These are phyloP conservation scores for Danaus plexippus DNA, from an alignment of 1,140 invertebrate species.

Conservation along the genomic window DNA sequence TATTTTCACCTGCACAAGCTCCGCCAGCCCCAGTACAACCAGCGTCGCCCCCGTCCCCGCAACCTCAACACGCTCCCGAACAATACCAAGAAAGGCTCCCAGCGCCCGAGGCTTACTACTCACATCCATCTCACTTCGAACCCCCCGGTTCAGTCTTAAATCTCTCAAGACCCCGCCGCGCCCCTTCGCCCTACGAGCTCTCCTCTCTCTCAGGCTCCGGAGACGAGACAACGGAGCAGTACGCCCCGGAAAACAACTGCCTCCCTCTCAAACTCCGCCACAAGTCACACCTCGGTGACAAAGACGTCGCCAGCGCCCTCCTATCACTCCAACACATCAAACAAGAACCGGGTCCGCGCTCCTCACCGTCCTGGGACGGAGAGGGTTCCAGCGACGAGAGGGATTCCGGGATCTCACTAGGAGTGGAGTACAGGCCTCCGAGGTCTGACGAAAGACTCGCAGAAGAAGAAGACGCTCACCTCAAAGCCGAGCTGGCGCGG, in stretches of 20 bases:
- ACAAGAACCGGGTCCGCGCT: conserved; percentile 82
- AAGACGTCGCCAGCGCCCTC: conserved; percentile 85
- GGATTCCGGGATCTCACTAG: conserved; percentile 89
- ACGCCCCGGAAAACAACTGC: conserved; percentile 62
- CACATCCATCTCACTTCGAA: conserved; percentile 67
- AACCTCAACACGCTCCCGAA: conserved; percentile 68
- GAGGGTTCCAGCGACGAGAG: conserved; percentile 90
- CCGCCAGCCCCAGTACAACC: conserved; percentile 79
- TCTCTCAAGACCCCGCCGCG: conserved; percentile 72
- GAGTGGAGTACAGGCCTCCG: conserved; percentile 70
- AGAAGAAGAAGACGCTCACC: conserved; percentile 78
- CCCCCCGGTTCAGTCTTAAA: conserved; percentile 77
- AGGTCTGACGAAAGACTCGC: conserved; percentile 54
- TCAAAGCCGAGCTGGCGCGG: conserved; percentile 88
- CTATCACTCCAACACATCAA: conserved; percentile 86
- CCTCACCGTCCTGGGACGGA: conserved; percentile 85
- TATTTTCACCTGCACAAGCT: conserved; percentile 75
- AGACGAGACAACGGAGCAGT: conserved; percentile 75
- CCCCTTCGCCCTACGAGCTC: conserved; percentile 78
- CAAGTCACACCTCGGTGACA: conserved; percentile 91
- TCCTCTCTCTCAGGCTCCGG: conserved; percentile 81
- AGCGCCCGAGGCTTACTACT: conserved; percentile 63
- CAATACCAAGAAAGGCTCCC: conserved; percentile 69
- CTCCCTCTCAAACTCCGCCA: conserved; percentile 92
- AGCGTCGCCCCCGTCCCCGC: conserved; percentile 74